Evolutionary conservation across 1,140 invertebrate genomes (phyloP).

Genomic region (Oedothorax gibbosus): DNA sequence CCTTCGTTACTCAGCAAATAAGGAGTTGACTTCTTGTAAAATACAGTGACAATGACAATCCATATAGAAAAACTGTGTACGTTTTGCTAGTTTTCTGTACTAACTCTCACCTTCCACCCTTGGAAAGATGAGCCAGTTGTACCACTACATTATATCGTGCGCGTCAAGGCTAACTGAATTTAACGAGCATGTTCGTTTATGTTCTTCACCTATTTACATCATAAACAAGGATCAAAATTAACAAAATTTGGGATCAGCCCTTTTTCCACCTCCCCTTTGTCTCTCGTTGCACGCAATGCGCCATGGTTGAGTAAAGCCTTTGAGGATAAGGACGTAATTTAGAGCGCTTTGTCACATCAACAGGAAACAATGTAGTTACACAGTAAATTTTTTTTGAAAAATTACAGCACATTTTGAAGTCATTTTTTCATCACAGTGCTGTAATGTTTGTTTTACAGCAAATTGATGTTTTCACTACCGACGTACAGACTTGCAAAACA

Average conservation of each 20-base stretch:
- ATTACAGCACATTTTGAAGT: neutral
- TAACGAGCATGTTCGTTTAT: slow-evolving; percentile 33
- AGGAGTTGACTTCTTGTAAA: too few relatives aligned
- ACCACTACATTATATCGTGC: slow-evolving; percentile 23
- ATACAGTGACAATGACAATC: too few relatives aligned
- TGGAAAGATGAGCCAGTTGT: slow-evolving; percentile 12
- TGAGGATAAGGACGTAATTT: slow-evolving; percentile 2
- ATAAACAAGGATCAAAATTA: slow-evolving; percentile 19
- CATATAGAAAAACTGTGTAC: too few relatives aligned
- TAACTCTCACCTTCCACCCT: neutral
- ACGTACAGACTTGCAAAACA: too few relatives aligned
- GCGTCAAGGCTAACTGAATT: slow-evolving; percentile 27
- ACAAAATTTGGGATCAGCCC: neutral
- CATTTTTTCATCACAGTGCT: too few relatives aligned
- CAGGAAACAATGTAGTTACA: too few relatives aligned
- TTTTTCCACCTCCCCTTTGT: neutral
- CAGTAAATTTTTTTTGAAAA: neutral
- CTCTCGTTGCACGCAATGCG: neutral
- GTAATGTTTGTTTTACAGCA: too few relatives aligned
- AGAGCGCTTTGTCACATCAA: neutral
- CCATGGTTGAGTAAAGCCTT: slow-evolving; percentile 8
- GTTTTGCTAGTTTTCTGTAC: too few relatives aligned
- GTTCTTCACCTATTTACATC: slow-evolving; percentile 33
- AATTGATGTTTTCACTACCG: too few relatives aligned
- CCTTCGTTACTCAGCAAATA: too few relatives aligned